Percentiles rank a stretch among this genome's conserved stretches.
phyloP scores from a whole-genome alignment of 2,797 vertebrate genomes.

The Enteromius viviparus region DNA sequence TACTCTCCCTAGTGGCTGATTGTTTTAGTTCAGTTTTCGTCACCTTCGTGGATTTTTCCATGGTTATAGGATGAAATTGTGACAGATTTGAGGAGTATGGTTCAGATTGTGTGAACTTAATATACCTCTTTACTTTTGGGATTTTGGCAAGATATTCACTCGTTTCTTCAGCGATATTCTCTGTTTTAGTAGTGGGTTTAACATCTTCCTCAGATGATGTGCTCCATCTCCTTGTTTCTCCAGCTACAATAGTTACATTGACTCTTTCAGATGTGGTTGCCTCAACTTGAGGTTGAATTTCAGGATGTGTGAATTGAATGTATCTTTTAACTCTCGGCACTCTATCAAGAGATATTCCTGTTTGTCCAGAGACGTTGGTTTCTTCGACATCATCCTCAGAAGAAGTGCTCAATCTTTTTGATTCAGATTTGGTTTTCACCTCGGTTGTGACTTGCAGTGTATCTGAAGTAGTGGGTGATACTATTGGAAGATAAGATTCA shows the following conservation, averaged over 20 bases:
- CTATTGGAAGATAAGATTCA: conserved; percentile 4
- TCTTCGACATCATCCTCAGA: not conserved
- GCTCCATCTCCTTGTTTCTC: conserved; percentile 20
- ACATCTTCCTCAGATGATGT: conserved; percentile 35
- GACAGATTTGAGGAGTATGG: not conserved
- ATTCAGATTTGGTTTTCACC: not conserved
- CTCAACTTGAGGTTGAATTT: conserved; percentile 15
- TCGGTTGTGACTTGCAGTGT: conserved; percentile 13
- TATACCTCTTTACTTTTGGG: conserved; percentile 40
- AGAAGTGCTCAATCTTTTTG: not conserved
- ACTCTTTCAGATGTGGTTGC: conserved; percentile 19
- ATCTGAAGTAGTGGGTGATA: conserved; percentile 2
- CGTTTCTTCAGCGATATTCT: conserved; percentile 2
- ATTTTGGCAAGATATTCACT: conserved; percentile 7
- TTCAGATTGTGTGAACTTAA: conserved; percentile 15
- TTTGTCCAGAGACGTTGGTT: conserved; percentile 23
- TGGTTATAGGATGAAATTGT: not conserved
- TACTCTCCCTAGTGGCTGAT: not conserved
- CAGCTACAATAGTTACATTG: not conserved
- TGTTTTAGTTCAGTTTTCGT: conserved; percentile 2
- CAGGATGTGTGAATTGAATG: conserved; percentile 38
- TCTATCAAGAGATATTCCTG: conserved; percentile 10
- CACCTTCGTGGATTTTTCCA: not conserved
- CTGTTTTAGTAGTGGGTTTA: conserved; percentile 4
- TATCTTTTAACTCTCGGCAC: conserved; percentile 42